Evolutionary conservation across 2,797 vertebrate species (phyloP).

Genomic region (Anguilla anguilla): DNA sequence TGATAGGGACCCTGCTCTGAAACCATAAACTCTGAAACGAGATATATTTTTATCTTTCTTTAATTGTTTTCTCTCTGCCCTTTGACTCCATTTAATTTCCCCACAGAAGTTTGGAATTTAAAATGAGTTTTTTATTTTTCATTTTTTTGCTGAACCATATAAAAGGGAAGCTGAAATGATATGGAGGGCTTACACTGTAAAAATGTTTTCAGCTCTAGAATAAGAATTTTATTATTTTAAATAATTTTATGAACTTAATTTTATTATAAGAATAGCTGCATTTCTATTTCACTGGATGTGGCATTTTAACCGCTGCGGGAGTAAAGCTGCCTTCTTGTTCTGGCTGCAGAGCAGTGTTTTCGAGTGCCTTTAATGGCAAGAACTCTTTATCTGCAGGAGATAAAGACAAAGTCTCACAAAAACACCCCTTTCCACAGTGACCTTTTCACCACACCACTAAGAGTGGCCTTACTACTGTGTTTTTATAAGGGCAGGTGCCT

Average conservation of each 20-base stretch:
- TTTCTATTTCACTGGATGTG: too few species aligned
- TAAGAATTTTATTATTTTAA: too few species aligned
- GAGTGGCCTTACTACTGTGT: background rate
- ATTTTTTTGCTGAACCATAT: background rate
- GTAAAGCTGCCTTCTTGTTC: background rate
- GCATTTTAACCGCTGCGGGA: too few species aligned
- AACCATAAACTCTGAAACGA: too few species aligned
- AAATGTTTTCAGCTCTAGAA: background rate
- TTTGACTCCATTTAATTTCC: too few species aligned
- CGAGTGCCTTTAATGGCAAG: background rate
- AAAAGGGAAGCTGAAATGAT: background rate
- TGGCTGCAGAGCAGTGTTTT: background rate
- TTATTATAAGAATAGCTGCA: too few species aligned
- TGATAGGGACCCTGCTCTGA: too few species aligned
- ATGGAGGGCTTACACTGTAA: background rate
- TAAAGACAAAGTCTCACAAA: background rate
- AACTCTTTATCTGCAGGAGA: background rate
- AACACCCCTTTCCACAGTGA: background rate
- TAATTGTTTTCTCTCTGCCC: too few species aligned
- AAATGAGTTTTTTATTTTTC: too few species aligned
- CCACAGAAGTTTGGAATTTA: too few species aligned
- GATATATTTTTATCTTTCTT: too few species aligned
- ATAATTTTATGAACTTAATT: too few species aligned
- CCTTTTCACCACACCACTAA: background rate
- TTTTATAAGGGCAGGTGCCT: background rate